Percentiles rank a stretch among this genome's conserved stretches.
phyloP scores from a whole-genome alignment of 1,140 invertebrate species.

The Drosophila obscura region DNA sequence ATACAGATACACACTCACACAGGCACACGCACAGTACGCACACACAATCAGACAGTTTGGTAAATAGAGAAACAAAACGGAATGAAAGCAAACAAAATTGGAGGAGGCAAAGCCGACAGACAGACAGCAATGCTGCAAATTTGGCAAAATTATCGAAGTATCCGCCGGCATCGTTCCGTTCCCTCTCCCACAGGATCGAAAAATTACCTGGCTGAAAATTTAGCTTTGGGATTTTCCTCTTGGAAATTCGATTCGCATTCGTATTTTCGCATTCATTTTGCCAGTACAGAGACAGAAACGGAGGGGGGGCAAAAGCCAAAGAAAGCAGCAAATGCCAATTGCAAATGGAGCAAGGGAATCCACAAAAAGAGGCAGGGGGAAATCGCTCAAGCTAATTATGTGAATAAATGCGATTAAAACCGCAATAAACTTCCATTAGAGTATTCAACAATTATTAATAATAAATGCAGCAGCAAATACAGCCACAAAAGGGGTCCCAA shows the following conservation, averaged over 20 bases:
- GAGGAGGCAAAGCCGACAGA: too few relatives aligned
- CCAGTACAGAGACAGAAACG: constrained; percentile 4
- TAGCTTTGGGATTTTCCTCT: background rate
- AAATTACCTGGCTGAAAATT: constrained; percentile 41
- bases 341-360: background rate
- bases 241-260: constrained; percentile 3
- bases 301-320: background rate
- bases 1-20: constrained; percentile 11
- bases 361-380: background rate
- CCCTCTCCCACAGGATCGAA: constrained; percentile 8
- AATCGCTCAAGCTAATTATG: constrained; percentile 55
- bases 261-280: constrained; percentile 52
- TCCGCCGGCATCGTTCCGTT: background rate
- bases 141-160: constrained; percentile 58
- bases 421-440: constrained; percentile 43
- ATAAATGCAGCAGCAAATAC: constrained; percentile 49
- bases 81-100: constrained; percentile 41
- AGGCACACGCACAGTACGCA: background rate
- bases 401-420: constrained; percentile 43
- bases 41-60: constrained; percentile 17
- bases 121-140: constrained; percentile 63
- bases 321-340: background rate
- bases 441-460: constrained; percentile 64
- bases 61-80: constrained; percentile 32
- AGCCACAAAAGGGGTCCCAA: constrained; percentile 14